Percentiles rank a stretch among this genome's conserved stretches.
These are phyloP conservation scores for Dipodomys spectabilis DNA, from an alignment of 2,113 vertebrate species.

Conservation along the genomic window DNA sequence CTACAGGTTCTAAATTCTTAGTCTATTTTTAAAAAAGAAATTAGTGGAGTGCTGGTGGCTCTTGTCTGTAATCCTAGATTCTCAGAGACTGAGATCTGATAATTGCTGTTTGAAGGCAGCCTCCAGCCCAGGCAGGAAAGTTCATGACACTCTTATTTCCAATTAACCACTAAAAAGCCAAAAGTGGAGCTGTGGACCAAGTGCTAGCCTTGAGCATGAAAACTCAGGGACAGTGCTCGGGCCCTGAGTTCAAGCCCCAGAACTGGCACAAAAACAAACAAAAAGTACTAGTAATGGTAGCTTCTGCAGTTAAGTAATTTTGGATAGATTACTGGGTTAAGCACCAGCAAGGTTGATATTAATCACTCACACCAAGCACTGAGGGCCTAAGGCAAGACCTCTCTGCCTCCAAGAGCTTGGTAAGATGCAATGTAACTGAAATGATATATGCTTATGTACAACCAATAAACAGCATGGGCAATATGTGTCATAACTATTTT, in stretches of 20 bases:
- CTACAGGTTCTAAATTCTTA: neutral
- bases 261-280: no score
- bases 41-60: no score
- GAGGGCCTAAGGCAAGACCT: neutral
- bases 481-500: neutral
- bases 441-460: neutral
- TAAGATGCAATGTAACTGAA: neutral
- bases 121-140: neutral
- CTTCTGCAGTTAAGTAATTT: slow-evolving; percentile 19
- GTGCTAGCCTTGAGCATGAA: no score
- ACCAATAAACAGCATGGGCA: neutral
- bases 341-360: neutral
- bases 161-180: no score
- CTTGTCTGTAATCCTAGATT: no score
- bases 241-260: neutral
- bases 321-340: neutral
- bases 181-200: no score
- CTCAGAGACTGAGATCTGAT: no score
- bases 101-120: no score
- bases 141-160: no score
- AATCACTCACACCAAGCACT: neutral
- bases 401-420: neutral
- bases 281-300: neutral
- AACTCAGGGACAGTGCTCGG: no score
- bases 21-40: neutral